Evolutionary conservation across 2,888 invertebrate genomes (phyloP).

Genomic region (Pristionchus maxplancki): DNA sequence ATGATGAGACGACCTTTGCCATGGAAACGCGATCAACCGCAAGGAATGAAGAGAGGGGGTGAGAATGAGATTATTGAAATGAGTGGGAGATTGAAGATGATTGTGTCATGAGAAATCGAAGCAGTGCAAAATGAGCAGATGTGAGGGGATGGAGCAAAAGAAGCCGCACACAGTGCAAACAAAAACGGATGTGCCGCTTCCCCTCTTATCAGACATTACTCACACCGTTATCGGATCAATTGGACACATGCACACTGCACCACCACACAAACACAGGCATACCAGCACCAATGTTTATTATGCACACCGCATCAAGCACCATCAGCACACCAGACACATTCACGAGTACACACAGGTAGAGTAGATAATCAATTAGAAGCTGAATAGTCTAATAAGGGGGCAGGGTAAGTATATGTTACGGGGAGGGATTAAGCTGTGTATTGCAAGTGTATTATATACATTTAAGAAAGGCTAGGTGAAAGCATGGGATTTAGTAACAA

Average conservation of each 20-base stretch:
- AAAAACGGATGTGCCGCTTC: not conserved
- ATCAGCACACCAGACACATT: not conserved
- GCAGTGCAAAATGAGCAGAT: not conserved
- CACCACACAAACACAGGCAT: not conserved
- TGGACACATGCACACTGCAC: conserved; percentile 2
- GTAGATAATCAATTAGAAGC: not conserved
- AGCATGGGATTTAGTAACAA: not conserved
- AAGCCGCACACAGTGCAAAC: not conserved
- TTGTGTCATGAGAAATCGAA: not conserved
- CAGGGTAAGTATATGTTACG: not conserved
- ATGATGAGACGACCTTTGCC: not conserved
- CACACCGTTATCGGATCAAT: conserved; percentile 17
- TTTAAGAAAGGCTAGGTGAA: not conserved
- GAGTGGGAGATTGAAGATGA: not conserved
- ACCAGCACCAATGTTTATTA: conserved; percentile 32
- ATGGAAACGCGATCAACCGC: not conserved
- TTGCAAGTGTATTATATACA: not conserved
- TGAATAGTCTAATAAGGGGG: not conserved
- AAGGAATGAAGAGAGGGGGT: not conserved
- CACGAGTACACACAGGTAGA: not conserved
- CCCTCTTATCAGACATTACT: conserved; percentile 25
- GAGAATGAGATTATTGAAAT: too few species aligned
- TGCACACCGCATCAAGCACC: conserved; percentile 5
- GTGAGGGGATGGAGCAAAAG: not conserved
- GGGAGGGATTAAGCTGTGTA: not conserved